Evolutionary conservation across 1,140 invertebrate genomes (phyloP), one percentile per base, ranked within the genome.

Genomic region (Hycleus cichorii): DNA sequence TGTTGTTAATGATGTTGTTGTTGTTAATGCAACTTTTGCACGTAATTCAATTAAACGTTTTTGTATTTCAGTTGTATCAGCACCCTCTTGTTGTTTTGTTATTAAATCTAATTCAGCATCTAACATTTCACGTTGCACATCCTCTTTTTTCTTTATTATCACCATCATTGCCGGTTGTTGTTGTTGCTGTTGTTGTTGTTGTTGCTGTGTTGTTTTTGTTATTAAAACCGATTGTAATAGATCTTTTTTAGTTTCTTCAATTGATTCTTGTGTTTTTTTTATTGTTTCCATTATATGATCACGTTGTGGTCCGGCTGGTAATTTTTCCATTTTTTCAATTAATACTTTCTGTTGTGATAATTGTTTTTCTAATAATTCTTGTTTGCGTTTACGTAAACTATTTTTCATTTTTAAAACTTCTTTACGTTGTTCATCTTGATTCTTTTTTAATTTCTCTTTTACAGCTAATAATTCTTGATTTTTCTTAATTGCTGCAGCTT

Each of bases 91-190:
- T 67, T 91, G 86, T 59, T 88, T 89, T 2, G 85, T 89, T 68
- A 92, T 90, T 52, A 93, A 77, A 72, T 95, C 92, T 62, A 95
- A 73, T 74, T 95, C 92, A 0, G 89, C 88, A 68, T 95, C 92
- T 11, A 95, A 74, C 43, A 95, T 85, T 69, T 93, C 90, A 68
- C 88, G 89, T 57, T 70, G 66, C 6, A 64, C 60, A 11, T 68
- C 63, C 57, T 72, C 48, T 79, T 77, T 9, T 81, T 83, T 10
- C 78, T 76, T 65, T 7, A 32, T 5, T 32, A 32, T 7, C 1
- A 32, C 32, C 4, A 32, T 32, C 32, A 7, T 4, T 32, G 4
- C 4, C 7, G 4, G 32, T 32, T 32, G 32, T 32, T 32, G 27
- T 32, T 32, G 32, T 32, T 5, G 32, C 7, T 32, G 32, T 32